Evolutionary conservation across 2,113 vertebrate genomes (phyloP), one percentile per base, ranked within the genome.

Genomic region (Zosterops hypoxanthus): DNA sequence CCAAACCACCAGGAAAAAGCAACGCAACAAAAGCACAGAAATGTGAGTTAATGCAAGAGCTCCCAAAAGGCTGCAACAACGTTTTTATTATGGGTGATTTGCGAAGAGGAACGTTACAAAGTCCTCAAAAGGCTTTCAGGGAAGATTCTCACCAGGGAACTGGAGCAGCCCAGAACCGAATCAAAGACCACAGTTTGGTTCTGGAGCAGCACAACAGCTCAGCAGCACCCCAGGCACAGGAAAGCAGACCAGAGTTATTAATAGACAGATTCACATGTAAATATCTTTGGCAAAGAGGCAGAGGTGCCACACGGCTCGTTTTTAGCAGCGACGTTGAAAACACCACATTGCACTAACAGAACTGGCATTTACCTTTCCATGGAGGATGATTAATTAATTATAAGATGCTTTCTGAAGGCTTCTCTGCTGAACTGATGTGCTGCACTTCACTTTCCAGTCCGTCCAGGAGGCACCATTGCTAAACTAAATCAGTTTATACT

Each of bases 281-380:
- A 91, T 17, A 34, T 6, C 19, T 23, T 44, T 24, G 46, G 55
- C 76, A 34, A 14, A 71, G 53, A 71, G 57, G 70, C 76, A n/a
- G 60, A 81, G 73, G 69, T 50, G 69, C 56, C 64, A 55, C 77
- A 31, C 16, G 2, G 78, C 72, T 93, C 47, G 5, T 23, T 88
- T 64, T 63, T 47, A 80, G 60, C 76, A 29, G 17, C 39, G 10
- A 5, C 0, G 3, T 4, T 72, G 52, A 75, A 91, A 90, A 71
- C 36, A 7, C 22, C 34, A 31, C 49, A 2, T 14, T n/a, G 64
- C 81, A 20, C 60, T n/a, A 49, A 56, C 19, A 79, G 77, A 91
- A 52, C 29, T 50, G 61, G 36, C 96, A 92, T 86, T 92, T 89
- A 72, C 66, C 93, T 87, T 85, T 24, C 86, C 61, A 9, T 1